Conservation (phyloP, 2,888 invertebrate species). For the Catonia carolina region DNA sequence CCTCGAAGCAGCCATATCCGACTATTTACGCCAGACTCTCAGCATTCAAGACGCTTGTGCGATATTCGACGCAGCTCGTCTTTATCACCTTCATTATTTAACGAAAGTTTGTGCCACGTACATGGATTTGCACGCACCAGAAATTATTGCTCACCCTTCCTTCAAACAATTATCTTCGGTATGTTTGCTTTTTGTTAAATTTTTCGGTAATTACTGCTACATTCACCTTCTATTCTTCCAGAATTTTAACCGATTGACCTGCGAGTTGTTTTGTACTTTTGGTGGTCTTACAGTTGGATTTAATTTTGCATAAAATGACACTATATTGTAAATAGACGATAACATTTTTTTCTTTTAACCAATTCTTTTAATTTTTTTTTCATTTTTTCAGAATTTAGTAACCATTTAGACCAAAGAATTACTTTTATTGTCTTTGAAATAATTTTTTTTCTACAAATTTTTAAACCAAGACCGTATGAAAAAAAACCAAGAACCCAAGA, state of each 20-base stretch:
- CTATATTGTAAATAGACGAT: no score
- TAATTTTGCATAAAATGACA: no score
- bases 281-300: no score
- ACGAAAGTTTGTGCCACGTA: conserved; percentile 77
- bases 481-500: no score
- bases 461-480: no score
- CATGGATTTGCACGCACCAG: conserved; percentile 82
- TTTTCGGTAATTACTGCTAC: background rate
- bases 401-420: no score
- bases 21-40: conserved; percentile 83
- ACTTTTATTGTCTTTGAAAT: no score
- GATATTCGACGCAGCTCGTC: conserved; percentile 87
- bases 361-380: no score
- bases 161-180: conserved; percentile 80
- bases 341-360: no score
- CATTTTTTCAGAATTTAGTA: no score
- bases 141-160: conserved; percentile 75
- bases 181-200: conserved; percentile 39
- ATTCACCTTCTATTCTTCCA: background rate
- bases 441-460: no score
- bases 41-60: conserved; percentile 85
- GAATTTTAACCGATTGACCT: background rate
- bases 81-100: conserved; percentile 54
- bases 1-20: conserved; percentile 85
- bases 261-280: no score